phyloP scores from a whole-genome alignment of 2,888 invertebrate genomes.

The Amblyteles armatorius region DNA sequence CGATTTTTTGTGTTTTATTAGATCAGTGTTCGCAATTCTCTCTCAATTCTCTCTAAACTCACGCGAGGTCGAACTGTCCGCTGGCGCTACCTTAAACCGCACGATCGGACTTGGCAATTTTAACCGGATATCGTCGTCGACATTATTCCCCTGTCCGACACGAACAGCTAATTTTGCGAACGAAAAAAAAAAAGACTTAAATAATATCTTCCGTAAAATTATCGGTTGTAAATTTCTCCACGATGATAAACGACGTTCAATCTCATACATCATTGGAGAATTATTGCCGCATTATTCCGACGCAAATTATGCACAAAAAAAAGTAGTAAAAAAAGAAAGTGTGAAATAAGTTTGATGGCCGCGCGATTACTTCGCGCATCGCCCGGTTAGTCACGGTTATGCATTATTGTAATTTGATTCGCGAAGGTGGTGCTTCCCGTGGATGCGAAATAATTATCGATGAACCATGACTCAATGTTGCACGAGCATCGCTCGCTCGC shows the following conservation, averaged over 20 bases:
- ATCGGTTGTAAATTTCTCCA: not conserved
- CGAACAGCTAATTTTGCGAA: too few relatives aligned
- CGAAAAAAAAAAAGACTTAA: not conserved
- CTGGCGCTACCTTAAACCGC: too few relatives aligned
- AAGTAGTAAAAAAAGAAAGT: conserved; percentile 1
- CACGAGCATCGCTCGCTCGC: conserved; percentile 3
- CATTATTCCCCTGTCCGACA: too few relatives aligned
- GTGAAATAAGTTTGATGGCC: conserved; percentile 14
- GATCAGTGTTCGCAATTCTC: too few relatives aligned
- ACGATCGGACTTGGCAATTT: too few relatives aligned
- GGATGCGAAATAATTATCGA: conserved; percentile 64
- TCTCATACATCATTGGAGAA: conserved; percentile 1
- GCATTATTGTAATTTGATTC: conserved; percentile 71
- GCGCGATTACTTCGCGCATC: conserved; percentile 17
- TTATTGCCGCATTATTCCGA: conserved; percentile 2
- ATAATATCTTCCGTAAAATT: not conserved
- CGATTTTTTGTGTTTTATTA: too few relatives aligned
- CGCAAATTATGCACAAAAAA: not conserved
- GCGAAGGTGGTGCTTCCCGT: conserved; percentile 52
- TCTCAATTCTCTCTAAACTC: too few relatives aligned
- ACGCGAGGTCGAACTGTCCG: too few relatives aligned
- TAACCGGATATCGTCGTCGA: too few relatives aligned
- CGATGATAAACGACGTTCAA: not conserved
- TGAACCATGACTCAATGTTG: conserved; percentile 63
- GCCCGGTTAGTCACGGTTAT: conserved; percentile 28